These are phyloP conservation scores for Phodopus roborovskii DNA, from an alignment of 2,113 vertebrate genomes.

Conservation along the genomic window DNA sequence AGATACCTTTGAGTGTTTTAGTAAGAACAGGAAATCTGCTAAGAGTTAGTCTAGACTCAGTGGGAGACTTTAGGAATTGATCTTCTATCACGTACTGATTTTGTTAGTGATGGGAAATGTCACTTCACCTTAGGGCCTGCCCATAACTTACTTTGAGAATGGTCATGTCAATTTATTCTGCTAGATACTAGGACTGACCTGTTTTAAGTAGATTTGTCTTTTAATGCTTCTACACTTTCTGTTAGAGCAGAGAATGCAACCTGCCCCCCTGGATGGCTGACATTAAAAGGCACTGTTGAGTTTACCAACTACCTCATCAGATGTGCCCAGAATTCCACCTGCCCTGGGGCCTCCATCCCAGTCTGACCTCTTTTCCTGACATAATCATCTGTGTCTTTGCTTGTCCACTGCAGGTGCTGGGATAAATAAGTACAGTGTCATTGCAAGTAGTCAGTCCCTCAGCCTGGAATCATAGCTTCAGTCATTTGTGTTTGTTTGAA, in stretches of 20 bases:
- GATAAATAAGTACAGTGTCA: background rate
- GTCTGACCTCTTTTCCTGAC: background rate
- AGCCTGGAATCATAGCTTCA: background rate
- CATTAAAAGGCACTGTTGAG: background rate
- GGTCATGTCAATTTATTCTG: background rate
- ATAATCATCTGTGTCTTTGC: background rate
- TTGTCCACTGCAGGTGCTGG: background rate
- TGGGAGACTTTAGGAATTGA: background rate
- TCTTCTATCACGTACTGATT: background rate
- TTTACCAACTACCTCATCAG: background rate
- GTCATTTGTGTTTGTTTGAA: slow-evolving; percentile 25
- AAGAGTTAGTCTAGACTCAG: background rate
- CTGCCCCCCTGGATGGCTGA: background rate
- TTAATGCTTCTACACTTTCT: background rate
- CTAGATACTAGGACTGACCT: background rate
- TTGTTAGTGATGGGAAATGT: background rate
- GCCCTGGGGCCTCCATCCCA: background rate
- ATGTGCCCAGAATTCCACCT: background rate
- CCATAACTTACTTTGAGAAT: background rate
- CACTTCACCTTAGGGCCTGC: background rate
- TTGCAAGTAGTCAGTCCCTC: background rate
- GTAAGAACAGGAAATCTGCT: background rate
- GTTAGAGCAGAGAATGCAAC: background rate
- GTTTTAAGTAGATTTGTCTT: no score
- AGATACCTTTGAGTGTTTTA: background rate